Evolutionary conservation across 1,140 invertebrate genomes (phyloP).

Genomic region (Drosophila malerkotliana): DNA sequence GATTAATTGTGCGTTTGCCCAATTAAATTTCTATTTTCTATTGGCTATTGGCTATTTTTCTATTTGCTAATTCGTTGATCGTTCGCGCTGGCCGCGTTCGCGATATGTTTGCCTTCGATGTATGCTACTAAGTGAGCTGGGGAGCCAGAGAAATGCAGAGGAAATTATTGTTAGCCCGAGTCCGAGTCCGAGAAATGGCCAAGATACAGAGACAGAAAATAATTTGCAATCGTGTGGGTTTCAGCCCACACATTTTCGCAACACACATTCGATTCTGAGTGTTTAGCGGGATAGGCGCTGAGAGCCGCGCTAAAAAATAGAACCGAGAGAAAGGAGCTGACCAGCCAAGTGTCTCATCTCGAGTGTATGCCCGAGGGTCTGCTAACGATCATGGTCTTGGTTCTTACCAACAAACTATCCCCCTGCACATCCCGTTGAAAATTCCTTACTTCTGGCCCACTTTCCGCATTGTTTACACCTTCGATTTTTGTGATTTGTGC

Average conservation of each 20-base stretch:
- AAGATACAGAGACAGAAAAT: conserved; percentile 30
- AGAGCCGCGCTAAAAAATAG: neutral
- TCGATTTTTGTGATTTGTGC: conserved; percentile 74
- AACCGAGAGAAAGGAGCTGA: neutral
- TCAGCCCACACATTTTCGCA: conserved; percentile 26
- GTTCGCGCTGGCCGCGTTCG: conserved; percentile 71
- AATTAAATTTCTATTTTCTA: conserved; percentile 59
- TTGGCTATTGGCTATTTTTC: conserved; percentile 44
- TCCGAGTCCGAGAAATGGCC: conserved; percentile 29
- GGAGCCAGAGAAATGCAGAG: conserved; percentile 45
- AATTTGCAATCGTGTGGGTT: conserved; percentile 32
- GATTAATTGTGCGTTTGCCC: conserved; percentile 27
- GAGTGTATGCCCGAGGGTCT: neutral
- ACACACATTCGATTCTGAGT: neutral
- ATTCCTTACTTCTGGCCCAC: conserved; percentile 8
- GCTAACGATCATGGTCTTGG: conserved; percentile 55
- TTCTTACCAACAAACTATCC: neutral
- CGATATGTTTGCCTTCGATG: conserved; percentile 80
- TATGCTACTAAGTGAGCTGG: conserved; percentile 75
- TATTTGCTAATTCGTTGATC: conserved; percentile 75
- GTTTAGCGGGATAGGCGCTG: neutral
- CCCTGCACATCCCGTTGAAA: neutral
- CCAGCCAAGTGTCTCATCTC: no score
- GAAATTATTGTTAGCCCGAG: conserved; percentile 57
- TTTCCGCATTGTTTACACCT: conserved; percentile 76